Evolutionary conservation across 2,797 vertebrate species (phyloP), one percentile per base, ranked within the genome.

Genomic region (Labeo calbasu): DNA sequence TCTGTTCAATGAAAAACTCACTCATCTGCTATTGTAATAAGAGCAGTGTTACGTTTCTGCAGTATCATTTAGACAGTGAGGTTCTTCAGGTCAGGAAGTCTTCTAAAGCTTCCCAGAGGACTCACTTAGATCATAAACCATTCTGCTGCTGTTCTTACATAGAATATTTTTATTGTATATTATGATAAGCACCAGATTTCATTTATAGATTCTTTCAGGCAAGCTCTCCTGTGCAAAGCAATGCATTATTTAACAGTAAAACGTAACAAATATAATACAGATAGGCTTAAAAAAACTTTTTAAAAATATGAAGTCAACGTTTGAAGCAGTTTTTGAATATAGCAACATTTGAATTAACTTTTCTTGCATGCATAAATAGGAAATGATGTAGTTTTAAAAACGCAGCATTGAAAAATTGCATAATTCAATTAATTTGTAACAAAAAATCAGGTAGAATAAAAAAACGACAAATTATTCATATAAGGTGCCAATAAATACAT

Each of bases 141-240:
- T 78, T 69, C 89, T 83, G 89, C 82, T 57, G 63, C 50, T 57
- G 78, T 53, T 70, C 69, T 84, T 77, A 90, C 80, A 88, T 88
- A 92, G 90, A 91, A 81, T 69, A 85, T 81, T 19, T 92, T 95
- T 94, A 94, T 95, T 89, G 81, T 90, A 92, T 91, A 91, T 93
- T 90, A 87, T 87, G 88, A 89, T 88, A 90, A 92, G 91, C 88
- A 90, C 87, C 76, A 88, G 81, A 89, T 88, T 85, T 84, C 88
- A 50, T 87, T 75, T 88, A 86, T 84, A 89, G 69, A 90, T 86
- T 57, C 76, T 86, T 86, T 75, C 85, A 53, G 81, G 78, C 81
- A 76, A 88, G 83, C 85, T 40, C 68, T 51, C 83, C 90, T 91
- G 86, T 94, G 93, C 92, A 91, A 88, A 92, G 86, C 90, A 87